Base-by-base conservation (phyloP, 2,113 vertebrate species). In the Pluvialis apricaria region DNA sequence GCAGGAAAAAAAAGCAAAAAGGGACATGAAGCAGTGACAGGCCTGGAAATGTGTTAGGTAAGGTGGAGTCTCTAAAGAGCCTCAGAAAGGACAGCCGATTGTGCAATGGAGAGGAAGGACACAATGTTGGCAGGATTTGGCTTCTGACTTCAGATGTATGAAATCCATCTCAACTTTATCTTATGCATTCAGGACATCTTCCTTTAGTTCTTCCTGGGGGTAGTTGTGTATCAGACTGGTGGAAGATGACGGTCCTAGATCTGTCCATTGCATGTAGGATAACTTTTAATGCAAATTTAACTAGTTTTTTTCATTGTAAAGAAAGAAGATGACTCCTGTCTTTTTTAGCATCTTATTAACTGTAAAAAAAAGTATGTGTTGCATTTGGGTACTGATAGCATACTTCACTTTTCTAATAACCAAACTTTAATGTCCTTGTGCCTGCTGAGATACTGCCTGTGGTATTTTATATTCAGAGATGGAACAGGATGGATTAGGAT, bases 311-410 rank as follows among this genome's bases (percentile, higher is more conserved):
- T 81, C 11, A 42, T 21, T 65, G 44, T 52, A 38, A n/a, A 21
- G 51, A 18, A 54, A 28, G 26, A 65, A 3, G 4, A 24, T 0
- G 0, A 36, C 4, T 60, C 20, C 6, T 49, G 10, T 15, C 10
- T 22, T 12, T 52, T 88, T n/a, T 22, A 69, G 1, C 26, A 24
- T 32, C 15, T 51, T 38, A 49, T 32, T 60, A 31, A 51, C 32
- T 57, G 3, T 72, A 20, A 28, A 29, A 36, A 86, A 25, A 31
- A 16, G 2, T 5, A 26, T 6, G 18, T 19, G 11, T 28, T 86
- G 11, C 1, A 0, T 77, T 72, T 84, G 38, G 14, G 8, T 61
- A 4, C 10, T 55, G 44, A 26, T 34, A 18, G 29, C 10, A 16
- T 36, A 25, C 7, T 65, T 49, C 13, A 14, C 3, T 9, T 24